Base-by-base conservation (phyloP, 2,888 invertebrate species). In the Alloplasta piceator region DNA sequence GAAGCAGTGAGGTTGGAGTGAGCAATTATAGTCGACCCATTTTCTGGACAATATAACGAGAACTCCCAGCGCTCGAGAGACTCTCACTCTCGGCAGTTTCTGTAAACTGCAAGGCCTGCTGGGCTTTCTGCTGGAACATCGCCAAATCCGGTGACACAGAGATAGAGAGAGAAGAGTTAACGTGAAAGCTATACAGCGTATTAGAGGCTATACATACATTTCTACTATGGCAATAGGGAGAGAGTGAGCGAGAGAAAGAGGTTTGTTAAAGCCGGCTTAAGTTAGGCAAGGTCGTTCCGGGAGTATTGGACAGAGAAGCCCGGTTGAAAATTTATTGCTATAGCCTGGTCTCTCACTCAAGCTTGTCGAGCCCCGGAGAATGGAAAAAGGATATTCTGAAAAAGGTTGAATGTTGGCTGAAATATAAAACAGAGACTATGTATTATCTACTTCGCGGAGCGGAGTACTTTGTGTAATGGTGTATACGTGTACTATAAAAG, bases 21-120 rank as follows among this genome's bases (percentile, higher is more conserved):
- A 81, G 89, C 89, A 90, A 90, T 91, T 90, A 90, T 87, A 87
- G 87, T 86, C 90, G 90, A 90, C 90, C 91, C 87, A 90, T 91
- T 90, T 91, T 89, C 89, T 89, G 85, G 88, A 90, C 90, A 89
- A 91, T 82, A 75, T 91, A 90, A 90, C 90, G 87, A 89, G 88
- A 26, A 14, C 12, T 86, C 88, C 52, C 58, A 46, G 68, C 16
- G 73, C 60, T 71, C 36, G 50, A 26, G 50, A 55, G 56, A 61
- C 55, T 74, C 81, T 70, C 74, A 56, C 82, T 67, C 71, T 67
- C 74, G 36, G 16, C 58, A 75, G 71, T 67, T 58, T 48, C 78
- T 67, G 78, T 72, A 81, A 68, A 75, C 75, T 75, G 68, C 67
- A 68, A 68, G 26, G 26, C 26, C 26, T 26, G 41, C 48, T 66